A percentile compares a stretch with the other conserved stretches of the same genome.
phyloP scores from a whole-genome alignment of 2,113 vertebrate species.

The Manacus vitellinus region DNA sequence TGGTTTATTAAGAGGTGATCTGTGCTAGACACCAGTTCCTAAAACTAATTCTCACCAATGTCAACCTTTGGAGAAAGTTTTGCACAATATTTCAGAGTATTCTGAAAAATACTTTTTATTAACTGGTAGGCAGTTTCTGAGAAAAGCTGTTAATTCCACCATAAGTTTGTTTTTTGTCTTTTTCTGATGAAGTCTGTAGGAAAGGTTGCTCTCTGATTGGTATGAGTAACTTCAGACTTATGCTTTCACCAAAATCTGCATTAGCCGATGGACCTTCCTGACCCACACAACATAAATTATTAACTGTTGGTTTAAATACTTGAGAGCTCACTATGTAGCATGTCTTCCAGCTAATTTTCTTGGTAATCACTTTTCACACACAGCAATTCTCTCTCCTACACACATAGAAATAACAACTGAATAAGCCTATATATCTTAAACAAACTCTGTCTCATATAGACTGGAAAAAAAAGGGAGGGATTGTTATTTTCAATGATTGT shows the following conservation, averaged over 20 bases:
- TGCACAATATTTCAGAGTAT: background rate
- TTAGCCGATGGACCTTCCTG: background rate
- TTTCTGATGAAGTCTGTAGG: background rate
- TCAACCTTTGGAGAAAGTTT: background rate
- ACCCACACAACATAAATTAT: background rate
- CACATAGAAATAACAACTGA: background rate
- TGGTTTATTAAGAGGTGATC: background rate
- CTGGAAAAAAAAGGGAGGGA: background rate
- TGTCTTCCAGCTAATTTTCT: background rate
- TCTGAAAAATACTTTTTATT: background rate
- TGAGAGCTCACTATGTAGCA: fast-evolving
- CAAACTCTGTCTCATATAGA: background rate
- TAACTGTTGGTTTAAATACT: background rate
- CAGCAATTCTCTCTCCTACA: background rate
- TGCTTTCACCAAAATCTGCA: background rate
- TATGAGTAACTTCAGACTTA: background rate
- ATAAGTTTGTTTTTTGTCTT: background rate
- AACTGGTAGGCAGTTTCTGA: background rate
- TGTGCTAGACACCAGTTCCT: background rate
- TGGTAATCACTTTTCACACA: background rate
- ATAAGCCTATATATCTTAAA: background rate
- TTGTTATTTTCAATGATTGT: background rate
- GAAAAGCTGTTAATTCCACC: background rate
- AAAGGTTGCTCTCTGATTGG: background rate
- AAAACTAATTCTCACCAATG: background rate